Evolutionary conservation across 2,113 vertebrate genomes (phyloP).

Genomic region (Catharus bicknelli): DNA sequence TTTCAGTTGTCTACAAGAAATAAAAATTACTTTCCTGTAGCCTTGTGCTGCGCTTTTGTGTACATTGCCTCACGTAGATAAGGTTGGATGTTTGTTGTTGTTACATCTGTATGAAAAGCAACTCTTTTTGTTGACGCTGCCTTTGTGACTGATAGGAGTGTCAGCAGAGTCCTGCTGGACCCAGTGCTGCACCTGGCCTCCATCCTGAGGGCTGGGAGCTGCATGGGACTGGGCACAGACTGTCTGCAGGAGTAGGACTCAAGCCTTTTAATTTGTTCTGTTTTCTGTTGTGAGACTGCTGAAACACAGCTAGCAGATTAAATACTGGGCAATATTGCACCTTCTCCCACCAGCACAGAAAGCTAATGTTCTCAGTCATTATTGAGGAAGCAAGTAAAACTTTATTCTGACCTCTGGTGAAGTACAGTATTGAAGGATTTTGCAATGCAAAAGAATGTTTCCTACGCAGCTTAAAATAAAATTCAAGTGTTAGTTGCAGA

Average conservation of each 20-base stretch:
- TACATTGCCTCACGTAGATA: background rate
- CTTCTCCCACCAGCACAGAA: background rate
- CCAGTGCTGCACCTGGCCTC: background rate
- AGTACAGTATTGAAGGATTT: background rate
- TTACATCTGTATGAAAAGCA: background rate
- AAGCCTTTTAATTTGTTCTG: background rate
- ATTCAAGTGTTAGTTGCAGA: background rate
- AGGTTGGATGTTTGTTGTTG: background rate
- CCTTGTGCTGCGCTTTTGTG: background rate
- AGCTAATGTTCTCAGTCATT: background rate
- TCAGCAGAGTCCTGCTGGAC: background rate
- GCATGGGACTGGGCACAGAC: fast-evolving
- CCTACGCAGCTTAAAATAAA: background rate
- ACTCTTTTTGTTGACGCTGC: background rate
- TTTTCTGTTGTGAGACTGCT: background rate
- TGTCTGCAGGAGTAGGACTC: fast-evolving
- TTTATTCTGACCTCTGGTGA: background rate
- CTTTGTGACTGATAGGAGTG: background rate
- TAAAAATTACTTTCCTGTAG: background rate
- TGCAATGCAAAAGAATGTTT: background rate
- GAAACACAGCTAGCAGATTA: background rate
- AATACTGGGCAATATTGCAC: background rate
- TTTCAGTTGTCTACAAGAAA: background rate
- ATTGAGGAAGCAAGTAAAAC: background rate
- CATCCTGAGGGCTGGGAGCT: background rate